Evolutionary conservation across 2,797 vertebrate genomes (phyloP).

Genomic region (Rhyacichthys aspro): DNA sequence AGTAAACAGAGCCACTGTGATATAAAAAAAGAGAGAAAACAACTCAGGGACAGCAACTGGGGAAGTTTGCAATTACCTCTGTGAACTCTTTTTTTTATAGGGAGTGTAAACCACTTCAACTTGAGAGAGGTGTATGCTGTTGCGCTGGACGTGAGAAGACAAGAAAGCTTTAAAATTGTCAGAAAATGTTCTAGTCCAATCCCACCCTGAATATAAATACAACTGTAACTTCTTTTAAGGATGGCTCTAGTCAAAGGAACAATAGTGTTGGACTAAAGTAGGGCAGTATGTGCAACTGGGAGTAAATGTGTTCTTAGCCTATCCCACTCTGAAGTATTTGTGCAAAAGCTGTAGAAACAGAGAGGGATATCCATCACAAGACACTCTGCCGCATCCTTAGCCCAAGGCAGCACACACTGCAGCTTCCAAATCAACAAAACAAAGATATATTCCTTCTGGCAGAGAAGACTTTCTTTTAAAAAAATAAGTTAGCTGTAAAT

Average conservation of each 20-base stretch:
- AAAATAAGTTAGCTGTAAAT: constrained; percentile 20
- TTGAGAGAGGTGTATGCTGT: constrained; percentile 35
- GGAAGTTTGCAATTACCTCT: constrained; percentile 22
- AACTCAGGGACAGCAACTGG: constrained; percentile 10
- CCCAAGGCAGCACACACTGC: constrained; percentile 55
- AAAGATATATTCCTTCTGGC: constrained; percentile 26
- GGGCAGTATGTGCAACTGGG: constrained; percentile 65
- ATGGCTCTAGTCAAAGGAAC: constrained; percentile 34
- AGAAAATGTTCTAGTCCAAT: constrained; percentile 38
- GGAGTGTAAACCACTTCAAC: constrained; percentile 27
- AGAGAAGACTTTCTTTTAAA: constrained; percentile 11
- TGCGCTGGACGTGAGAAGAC: constrained; percentile 34
- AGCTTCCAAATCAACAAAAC: constrained; percentile 44
- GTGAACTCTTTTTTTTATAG: constrained; percentile 18
- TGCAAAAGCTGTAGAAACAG: constrained; percentile 45
- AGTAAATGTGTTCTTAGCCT: constrained; percentile 68
- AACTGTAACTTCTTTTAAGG: constrained; percentile 18
- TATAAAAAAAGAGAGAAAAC: constrained; percentile 16
- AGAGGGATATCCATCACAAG: constrained; percentile 71
- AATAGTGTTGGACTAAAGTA: constrained; percentile 60
- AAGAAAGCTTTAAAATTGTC: constrained; percentile 42
- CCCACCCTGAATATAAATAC: constrained; percentile 26
- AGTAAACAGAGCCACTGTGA: neutral
- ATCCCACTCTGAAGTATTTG: constrained; percentile 61
- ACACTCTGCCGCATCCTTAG: constrained; percentile 61